Percentiles rank a stretch among this genome's conserved stretches.
phyloP scores from a whole-genome alignment of 2,113 vertebrate species.

The Hemibagrus wyckioides region DNA sequence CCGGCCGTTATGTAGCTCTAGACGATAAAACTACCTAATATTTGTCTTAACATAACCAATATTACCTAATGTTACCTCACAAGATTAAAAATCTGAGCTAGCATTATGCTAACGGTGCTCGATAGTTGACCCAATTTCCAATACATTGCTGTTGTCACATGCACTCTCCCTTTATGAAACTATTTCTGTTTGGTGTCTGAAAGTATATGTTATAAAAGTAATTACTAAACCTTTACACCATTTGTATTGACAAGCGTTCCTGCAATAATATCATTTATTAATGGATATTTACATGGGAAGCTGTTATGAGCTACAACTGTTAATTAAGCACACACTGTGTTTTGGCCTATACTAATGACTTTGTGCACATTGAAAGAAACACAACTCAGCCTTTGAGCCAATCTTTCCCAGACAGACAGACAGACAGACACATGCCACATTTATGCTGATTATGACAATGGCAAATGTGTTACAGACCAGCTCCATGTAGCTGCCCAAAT shows the following conservation, averaged over 20 bases:
- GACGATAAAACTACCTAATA: no score
- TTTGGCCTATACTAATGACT: not conserved
- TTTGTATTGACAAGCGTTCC: not conserved
- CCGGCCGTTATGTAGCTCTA: not conserved
- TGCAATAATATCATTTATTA: not conserved
- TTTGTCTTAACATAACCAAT: no score
- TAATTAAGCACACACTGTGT: not conserved
- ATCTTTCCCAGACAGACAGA: not conserved
- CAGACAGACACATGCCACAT: not conserved
- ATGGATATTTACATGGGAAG: no score
- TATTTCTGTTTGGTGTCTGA: no score
- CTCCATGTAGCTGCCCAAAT: not conserved
- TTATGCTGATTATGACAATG: not conserved
- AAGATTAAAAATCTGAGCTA: not conserved
- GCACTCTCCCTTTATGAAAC: not conserved
- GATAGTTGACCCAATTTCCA: not conserved
- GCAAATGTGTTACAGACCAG: not conserved
- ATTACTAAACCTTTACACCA: not conserved
- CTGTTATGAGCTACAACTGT: not conserved
- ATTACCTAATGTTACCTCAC: not conserved
- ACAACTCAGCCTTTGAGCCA: constrained; percentile 8
- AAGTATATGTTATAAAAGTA: no score
- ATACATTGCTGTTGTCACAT: not conserved
- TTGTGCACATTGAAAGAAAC: not conserved
- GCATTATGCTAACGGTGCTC: no score